phyloP scores from a whole-genome alignment of 2,797 vertebrate species.

The Merluccius polli region DNA sequence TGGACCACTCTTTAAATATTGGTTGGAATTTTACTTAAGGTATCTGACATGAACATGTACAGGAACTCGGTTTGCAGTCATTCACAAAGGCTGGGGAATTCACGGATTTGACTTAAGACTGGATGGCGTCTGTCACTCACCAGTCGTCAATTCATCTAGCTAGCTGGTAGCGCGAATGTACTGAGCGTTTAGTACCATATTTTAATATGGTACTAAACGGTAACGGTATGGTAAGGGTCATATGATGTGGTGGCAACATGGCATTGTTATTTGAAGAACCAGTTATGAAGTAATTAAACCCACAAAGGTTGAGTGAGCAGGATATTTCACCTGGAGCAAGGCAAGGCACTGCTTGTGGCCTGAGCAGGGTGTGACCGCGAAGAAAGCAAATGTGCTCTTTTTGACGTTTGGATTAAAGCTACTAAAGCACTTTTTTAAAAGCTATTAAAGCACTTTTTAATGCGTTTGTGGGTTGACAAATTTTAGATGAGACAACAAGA shows the following conservation, averaged over 20 bases:
- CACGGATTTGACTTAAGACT: background rate
- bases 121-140: background rate
- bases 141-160: background rate
- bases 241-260: background rate
- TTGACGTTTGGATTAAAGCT: background rate
- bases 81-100: background rate
- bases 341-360: background rate
- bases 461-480: too few species aligned
- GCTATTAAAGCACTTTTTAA: too few species aligned
- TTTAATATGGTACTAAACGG: too few species aligned
- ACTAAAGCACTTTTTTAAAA: too few species aligned
- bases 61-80: background rate
- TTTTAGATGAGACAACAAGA: background rate
- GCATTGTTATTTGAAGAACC: background rate
- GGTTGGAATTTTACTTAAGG: conserved; percentile 8
- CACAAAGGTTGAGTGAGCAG: background rate
- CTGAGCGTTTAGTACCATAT: background rate
- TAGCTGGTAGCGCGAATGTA: background rate
- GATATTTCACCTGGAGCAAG: background rate
- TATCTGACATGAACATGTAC: background rate
- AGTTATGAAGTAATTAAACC: background rate
- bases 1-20: conserved; percentile 30
- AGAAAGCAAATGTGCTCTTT: background rate
- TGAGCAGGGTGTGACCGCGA: background rate
- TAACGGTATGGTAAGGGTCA: too few species aligned